Conservation (phyloP, 1,140 invertebrate genomes). For the Myzus persicae region DNA sequence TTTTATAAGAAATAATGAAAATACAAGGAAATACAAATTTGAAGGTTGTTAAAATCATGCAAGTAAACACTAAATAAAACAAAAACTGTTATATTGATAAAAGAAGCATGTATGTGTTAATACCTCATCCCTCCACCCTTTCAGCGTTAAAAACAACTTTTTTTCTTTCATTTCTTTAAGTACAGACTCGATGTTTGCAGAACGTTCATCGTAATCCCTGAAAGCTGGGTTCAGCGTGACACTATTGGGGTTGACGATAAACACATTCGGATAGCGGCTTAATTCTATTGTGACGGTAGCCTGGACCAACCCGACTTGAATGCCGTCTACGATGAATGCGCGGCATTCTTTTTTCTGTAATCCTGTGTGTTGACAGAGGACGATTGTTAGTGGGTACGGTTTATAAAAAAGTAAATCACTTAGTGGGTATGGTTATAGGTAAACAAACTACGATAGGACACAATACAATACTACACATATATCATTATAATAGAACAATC, state of each 20-base stretch:
- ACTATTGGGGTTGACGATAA: constrained; percentile 68
- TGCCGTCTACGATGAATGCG: constrained; percentile 85
- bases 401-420: not conserved
- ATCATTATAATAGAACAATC: not conserved
- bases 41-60: not conserved
- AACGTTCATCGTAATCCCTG: constrained; percentile 81
- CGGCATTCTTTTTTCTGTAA: constrained; percentile 78
- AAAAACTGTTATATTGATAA: not conserved
- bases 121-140: constrained; percentile 92
- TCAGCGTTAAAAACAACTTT: constrained; percentile 74
- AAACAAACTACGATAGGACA: not conserved
- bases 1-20: not conserved
- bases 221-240: constrained; percentile 86
- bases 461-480: constrained; percentile 32
- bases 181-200: constrained; percentile 79
- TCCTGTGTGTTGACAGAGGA: constrained; percentile 67
- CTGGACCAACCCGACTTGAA: constrained; percentile 86
- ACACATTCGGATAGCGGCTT: constrained; percentile 81
- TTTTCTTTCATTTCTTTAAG: constrained; percentile 76
- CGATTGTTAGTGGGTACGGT: not conserved
- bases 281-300: constrained; percentile 82
- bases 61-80: not conserved
- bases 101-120: constrained; percentile 42
- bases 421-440: not conserved
- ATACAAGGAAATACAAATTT: not conserved